A percentile compares a stretch with the other conserved stretches of the same genome.
Conservation (phyloP, 1,140 invertebrate genomes). For the Sinella curviseta region DNA sequence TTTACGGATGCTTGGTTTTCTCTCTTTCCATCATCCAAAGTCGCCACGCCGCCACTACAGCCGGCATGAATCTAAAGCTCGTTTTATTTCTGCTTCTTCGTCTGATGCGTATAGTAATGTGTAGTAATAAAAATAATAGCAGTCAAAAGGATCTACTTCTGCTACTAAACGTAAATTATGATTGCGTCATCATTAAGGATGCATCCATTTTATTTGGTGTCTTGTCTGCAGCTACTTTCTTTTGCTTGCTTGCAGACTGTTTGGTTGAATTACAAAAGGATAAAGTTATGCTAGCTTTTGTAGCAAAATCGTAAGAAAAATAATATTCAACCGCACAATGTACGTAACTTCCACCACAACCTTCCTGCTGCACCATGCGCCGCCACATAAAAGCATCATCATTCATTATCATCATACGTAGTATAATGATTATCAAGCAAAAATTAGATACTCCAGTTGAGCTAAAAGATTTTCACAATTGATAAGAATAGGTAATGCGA, state of each 20-base stretch:
- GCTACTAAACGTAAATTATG: slow-evolving; percentile 7
- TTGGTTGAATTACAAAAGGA: no score
- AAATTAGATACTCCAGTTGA: not conserved
- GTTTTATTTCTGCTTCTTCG: not conserved
- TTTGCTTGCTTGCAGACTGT: no score
- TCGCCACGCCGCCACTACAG: not conserved
- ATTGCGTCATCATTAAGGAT: slow-evolving; percentile 3
- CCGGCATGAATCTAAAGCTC: no score
- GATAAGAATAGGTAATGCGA: not conserved
- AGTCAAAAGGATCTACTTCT: not conserved
- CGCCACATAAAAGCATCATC: no score
- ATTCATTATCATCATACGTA: slow-evolving; percentile 10
- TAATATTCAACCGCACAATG: no score
- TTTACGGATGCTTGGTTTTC: slow-evolving; percentile 13
- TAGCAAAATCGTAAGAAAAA: no score
- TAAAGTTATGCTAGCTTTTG: no score
- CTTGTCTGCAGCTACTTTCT: no score
- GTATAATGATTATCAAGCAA: not conserved
- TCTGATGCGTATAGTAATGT: not conserved
- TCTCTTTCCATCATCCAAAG: not conserved
- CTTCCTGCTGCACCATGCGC: no score
- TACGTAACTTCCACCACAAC: no score
- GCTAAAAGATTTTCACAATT: not conserved
- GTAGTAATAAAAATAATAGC: not conserved
- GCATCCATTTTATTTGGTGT: not conserved